These are phyloP conservation scores for Bryconaethiops microstoma DNA, from an alignment of 2,797 vertebrate species.

Conservation along the genomic window DNA sequence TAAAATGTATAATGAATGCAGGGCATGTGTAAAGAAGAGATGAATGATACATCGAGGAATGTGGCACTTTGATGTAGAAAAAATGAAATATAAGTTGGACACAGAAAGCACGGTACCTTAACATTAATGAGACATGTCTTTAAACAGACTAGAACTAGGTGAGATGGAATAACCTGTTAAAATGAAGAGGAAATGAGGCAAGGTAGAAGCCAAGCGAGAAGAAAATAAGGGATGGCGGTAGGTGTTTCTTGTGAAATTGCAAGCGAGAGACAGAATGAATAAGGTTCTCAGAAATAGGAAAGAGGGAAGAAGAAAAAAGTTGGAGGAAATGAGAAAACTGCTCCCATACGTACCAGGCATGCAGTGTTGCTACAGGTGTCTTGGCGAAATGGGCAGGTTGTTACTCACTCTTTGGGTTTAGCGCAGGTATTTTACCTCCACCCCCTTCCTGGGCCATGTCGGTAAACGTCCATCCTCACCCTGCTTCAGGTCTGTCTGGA, in stretches of 20 bases:
- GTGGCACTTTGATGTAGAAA: constrained; percentile 19
- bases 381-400: constrained; percentile 39
- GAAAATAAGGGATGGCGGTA: neutral
- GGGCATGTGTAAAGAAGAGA: too few relatives aligned
- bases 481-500: neutral
- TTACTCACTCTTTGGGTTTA: constrained; percentile 58
- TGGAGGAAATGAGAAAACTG: constrained; percentile 61
- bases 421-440: constrained; percentile 26
- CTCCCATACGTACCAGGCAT: constrained; percentile 68
- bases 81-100: constrained; percentile 7
- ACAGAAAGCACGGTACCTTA: neutral
- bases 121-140: constrained; percentile 20
- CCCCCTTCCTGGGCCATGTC: constrained; percentile 8
- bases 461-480: constrained; percentile 36
- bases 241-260: constrained; percentile 39
- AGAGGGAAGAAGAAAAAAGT: constrained; percentile 23
- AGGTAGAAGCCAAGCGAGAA: constrained; percentile 45
- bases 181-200: constrained; percentile 49
- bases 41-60: neutral
- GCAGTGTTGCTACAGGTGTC: constrained; percentile 79
- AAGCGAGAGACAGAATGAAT: constrained; percentile 56
- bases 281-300: constrained; percentile 48
- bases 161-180: constrained; percentile 23
- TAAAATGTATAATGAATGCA: too few relatives aligned
- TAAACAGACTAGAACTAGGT: neutral